These are phyloP conservation scores for Galeopterus variegatus DNA, from an alignment of 2,113 vertebrate species.

Conservation along the genomic window DNA sequence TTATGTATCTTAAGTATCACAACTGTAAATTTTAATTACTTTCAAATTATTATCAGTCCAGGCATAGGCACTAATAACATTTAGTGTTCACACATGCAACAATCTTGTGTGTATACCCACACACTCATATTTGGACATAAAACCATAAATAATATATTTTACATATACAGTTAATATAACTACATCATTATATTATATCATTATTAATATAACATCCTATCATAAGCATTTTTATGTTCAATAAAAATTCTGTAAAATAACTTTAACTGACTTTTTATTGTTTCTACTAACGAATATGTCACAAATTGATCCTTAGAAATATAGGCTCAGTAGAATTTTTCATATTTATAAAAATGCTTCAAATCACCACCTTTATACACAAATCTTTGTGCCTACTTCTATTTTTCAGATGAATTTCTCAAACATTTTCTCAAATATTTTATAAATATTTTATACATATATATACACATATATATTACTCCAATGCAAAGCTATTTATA, in stretches of 20 bases:
- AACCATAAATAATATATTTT: neutral
- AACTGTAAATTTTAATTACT: neutral
- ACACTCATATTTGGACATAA: neutral
- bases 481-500: neutral
- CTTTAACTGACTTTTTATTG: neutral
- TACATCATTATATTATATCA: neutral
- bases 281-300: neutral
- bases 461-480: neutral
- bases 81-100: neutral
- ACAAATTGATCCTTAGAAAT: neutral
- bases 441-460: too few relatives aligned
- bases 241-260: neutral
- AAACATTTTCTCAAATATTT: neutral
- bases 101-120: neutral
- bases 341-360: neutral
- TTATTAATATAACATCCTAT: neutral
- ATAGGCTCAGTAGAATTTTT: neutral
- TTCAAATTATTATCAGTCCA: conserved; percentile 33
- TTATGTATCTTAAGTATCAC: neutral
- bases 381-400: neutral
- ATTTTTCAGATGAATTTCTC: neutral
- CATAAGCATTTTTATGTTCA: neutral
- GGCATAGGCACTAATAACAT: neutral
- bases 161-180: neutral
- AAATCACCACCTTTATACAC: neutral